These are phyloP conservation scores for Rhineura floridana DNA, from an alignment of 2,113 vertebrate genomes.

Conservation along the genomic window DNA sequence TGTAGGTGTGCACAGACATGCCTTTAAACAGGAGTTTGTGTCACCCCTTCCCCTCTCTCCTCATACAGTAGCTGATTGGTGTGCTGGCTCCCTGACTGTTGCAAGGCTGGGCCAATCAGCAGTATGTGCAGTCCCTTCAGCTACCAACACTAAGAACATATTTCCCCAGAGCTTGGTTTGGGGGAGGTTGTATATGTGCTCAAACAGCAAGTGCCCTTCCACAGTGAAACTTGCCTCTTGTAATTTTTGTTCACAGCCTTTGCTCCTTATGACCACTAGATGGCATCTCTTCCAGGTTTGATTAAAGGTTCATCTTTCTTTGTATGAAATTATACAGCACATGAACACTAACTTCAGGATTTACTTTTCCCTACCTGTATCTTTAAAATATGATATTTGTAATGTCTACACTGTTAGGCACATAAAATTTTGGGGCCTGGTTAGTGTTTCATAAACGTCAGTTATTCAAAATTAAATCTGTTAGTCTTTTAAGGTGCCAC, in stretches of 20 bases:
- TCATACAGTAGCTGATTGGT: not conserved
- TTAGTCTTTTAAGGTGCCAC: not conserved
- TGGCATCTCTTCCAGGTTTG: conserved; percentile 10
- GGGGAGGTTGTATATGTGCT: too few species aligned
- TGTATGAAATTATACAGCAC: not conserved
- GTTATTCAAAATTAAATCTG: not conserved
- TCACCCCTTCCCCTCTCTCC: not conserved
- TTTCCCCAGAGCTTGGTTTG: not conserved
- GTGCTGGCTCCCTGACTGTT: not conserved
- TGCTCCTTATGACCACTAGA: conserved; percentile 16
- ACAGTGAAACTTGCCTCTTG: not conserved
- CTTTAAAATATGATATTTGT: not conserved
- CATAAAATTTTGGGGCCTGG: not conserved
- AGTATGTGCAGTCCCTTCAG: not conserved
- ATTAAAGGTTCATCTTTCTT: not conserved
- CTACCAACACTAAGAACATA: not conserved
- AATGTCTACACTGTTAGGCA: not conserved
- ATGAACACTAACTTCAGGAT: not conserved
- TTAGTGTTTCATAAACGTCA: not conserved
- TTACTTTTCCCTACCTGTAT: accelerated
- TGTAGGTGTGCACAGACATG: not conserved
- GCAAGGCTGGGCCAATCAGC: not conserved
- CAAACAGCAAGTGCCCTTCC: not conserved
- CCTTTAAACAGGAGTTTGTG: not conserved
- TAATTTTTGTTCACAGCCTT: not conserved